Evolutionary conservation across 2,113 vertebrate genomes (phyloP).

Genomic region (Pseudorhombus dupliciocellatus): DNA sequence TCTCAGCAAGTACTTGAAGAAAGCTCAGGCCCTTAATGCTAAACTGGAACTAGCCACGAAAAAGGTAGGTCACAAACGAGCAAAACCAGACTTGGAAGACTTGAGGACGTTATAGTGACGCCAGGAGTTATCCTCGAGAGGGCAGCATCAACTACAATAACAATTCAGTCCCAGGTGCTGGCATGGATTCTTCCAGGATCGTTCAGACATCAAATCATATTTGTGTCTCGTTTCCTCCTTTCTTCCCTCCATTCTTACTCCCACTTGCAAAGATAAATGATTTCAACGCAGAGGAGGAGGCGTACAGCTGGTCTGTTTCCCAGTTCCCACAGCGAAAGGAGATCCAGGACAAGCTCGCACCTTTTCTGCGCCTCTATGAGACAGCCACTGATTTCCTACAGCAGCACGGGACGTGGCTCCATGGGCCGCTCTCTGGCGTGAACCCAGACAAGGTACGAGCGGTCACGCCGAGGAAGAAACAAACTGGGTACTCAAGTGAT

Average conservation of each 20-base stretch:
- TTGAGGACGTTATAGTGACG: too few species aligned
- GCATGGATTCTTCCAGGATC: background rate
- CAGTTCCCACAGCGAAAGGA: slow-evolving; percentile 86
- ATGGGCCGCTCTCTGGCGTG: slow-evolving; percentile 83
- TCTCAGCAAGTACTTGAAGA: slow-evolving; percentile 85
- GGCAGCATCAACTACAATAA: slow-evolving; percentile 30
- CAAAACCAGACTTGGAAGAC: too few species aligned
- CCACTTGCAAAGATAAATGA: slow-evolving; percentile 82
- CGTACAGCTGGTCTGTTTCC: slow-evolving; percentile 85
- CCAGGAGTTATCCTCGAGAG: slow-evolving; percentile 14
- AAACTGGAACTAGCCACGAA: slow-evolving; percentile 85
- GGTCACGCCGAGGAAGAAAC: background rate
- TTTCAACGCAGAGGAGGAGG: slow-evolving; percentile 88
- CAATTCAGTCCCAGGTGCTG: background rate
- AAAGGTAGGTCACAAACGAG: slow-evolving; percentile 77
- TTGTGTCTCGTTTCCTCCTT: background rate
- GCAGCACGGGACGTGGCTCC: slow-evolving; percentile 81
- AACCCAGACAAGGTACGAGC: slow-evolving; percentile 81
- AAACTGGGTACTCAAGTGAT: background rate
- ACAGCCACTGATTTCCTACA: slow-evolving; percentile 81
- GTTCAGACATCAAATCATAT: background rate
- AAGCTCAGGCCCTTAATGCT: slow-evolving; percentile 81
- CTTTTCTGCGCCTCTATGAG: slow-evolving; percentile 86
- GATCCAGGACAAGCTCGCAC: slow-evolving; percentile 82
- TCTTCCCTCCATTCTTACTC: background rate